Conservation (phyloP, 2,888 invertebrate genomes). For the Andrena trimmerana region DNA sequence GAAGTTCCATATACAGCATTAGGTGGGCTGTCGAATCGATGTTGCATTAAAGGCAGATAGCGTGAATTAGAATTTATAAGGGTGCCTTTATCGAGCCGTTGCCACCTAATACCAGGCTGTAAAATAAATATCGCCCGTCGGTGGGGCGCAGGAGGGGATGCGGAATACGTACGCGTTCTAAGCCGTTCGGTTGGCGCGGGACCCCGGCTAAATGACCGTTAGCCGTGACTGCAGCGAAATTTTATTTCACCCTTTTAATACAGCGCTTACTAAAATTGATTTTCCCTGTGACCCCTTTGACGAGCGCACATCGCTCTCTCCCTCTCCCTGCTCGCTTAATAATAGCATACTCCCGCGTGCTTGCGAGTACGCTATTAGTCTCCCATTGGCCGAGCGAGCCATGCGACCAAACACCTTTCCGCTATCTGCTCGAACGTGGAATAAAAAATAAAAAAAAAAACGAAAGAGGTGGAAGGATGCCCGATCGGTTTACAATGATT, state of each 20-base stretch:
- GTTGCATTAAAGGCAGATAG: constrained; percentile 13
- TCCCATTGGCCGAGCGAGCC: constrained; percentile 16
- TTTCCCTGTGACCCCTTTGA: constrained; percentile 60
- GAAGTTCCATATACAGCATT: not conserved
- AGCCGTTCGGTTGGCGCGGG: not conserved
- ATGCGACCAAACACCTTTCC: constrained; percentile 28
- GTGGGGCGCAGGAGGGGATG: not conserved
- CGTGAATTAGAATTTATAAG: constrained; percentile 37
- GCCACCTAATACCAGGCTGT: not conserved
- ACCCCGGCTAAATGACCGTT: constrained; percentile 23
- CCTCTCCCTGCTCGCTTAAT: constrained; percentile 55
- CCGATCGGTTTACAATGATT: not conserved
- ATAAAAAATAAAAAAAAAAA: not conserved
- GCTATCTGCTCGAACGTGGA: not conserved
- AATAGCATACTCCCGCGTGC: constrained; percentile 56
- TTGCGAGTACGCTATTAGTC: constrained; percentile 33
- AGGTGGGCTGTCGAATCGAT: constrained; percentile 9
- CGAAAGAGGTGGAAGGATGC: not conserved
- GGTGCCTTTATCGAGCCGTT: constrained; percentile 9
- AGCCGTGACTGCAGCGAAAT: constrained; percentile 28
- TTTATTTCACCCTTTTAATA: constrained; percentile 45
- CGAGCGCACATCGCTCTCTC: constrained; percentile 28
- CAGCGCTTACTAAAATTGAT: constrained; percentile 49
- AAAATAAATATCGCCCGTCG: constrained; percentile 38
- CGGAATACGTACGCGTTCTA: constrained; percentile 8